These are phyloP conservation scores for Crenuchus spilurus DNA, from an alignment of 2,797 vertebrate species.

Conservation along the genomic window DNA sequence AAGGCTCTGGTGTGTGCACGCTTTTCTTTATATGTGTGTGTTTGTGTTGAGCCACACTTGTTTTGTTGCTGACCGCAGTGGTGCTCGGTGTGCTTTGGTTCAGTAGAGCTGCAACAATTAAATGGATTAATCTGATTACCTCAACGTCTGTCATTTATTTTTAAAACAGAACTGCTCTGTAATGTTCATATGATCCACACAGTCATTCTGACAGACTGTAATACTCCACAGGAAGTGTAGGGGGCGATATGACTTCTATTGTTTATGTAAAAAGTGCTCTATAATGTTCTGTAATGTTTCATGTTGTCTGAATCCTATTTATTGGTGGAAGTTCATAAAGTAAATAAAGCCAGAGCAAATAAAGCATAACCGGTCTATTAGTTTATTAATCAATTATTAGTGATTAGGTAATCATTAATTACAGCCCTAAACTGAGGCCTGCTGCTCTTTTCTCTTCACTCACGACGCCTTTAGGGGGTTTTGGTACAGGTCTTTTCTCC, in stretches of 20 bases:
- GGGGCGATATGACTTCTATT: no score
- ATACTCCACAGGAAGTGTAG: no score
- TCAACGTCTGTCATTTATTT: no score
- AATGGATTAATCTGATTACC: no score
- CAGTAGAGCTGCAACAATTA: not conserved
- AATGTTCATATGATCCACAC: not conserved
- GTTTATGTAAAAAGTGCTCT: no score
- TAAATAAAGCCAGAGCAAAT: no score
- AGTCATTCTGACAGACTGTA: not conserved
- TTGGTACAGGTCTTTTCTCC: not conserved
- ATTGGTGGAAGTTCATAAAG: no score
- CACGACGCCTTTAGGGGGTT: not conserved
- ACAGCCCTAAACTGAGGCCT: not conserved
- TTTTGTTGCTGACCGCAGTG: not conserved
- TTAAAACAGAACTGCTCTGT: no score
- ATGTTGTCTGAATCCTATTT: no score
- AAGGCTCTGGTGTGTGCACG: not conserved
- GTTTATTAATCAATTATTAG: no score
- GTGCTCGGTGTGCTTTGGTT: not conserved
- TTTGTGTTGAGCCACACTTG: not conserved
- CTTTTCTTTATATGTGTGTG: constrained; percentile 11
- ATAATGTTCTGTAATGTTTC: no score
- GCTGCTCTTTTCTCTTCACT: not conserved
- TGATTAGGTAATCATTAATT: not conserved
- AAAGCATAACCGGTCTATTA: no score